Conservation (phyloP, 1,140 invertebrate genomes). For the Drosophila simulans region DNA sequence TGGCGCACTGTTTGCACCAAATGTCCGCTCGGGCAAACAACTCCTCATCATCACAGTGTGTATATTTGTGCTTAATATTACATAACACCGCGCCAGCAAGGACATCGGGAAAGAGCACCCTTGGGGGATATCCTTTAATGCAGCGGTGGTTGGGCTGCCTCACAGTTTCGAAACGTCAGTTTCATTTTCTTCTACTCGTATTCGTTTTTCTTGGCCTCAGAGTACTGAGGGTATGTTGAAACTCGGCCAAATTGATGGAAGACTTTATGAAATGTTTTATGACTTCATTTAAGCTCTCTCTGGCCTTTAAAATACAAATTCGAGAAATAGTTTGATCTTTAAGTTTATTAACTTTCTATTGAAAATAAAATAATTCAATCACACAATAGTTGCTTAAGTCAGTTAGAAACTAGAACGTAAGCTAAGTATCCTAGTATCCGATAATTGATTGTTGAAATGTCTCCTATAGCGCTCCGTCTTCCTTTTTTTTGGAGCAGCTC, state of each 20-base stretch:
- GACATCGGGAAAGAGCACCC: conserved; percentile 53
- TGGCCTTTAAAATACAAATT: background rate
- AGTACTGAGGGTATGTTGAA: too few species aligned
- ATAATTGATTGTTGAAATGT: too few species aligned
- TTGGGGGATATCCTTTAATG: conserved; percentile 64
- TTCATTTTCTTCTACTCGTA: background rate
- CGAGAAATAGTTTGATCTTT: background rate
- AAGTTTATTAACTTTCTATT: too few species aligned
- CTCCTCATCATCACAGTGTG: conserved; percentile 16
- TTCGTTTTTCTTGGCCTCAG: background rate
- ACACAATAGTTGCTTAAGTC: too few species aligned
- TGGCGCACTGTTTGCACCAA: conserved; percentile 73
- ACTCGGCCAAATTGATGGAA: background rate
- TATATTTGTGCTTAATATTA: conserved; percentile 70
- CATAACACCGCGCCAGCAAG: conserved; percentile 51
- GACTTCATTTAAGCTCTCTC: background rate
- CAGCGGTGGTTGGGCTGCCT: conserved; percentile 17
- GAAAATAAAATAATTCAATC: too few species aligned
- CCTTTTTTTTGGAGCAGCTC: conserved; percentile 32
- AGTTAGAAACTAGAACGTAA: too few species aligned
- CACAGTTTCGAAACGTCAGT: conserved; percentile 11
- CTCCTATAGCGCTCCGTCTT: background rate
- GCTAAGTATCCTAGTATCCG: too few species aligned
- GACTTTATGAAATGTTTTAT: background rate
- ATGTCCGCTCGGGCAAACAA: conserved; percentile 70